phyloP scores from a whole-genome alignment of 2,113 vertebrate species.

The Bostrychus sinensis region DNA sequence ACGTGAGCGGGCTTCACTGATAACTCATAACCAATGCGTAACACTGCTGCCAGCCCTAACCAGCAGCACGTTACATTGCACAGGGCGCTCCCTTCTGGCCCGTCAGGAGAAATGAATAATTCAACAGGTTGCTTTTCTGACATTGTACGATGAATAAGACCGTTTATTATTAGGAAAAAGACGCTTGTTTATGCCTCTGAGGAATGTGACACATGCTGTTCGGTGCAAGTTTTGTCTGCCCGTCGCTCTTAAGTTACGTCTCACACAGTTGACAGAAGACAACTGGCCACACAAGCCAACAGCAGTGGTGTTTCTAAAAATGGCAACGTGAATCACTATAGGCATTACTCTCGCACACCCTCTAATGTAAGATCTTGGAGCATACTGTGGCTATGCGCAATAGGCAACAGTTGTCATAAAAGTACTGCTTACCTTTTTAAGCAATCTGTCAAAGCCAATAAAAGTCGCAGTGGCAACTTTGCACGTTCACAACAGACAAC shows the following conservation, averaged over 20 bases:
- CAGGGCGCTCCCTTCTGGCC: not conserved
- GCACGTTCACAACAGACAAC: not conserved
- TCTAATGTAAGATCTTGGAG: constrained; percentile 24
- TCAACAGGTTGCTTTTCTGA: constrained; percentile 2
- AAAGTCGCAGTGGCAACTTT: not conserved
- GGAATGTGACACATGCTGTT: not conserved
- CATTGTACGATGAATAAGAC: not conserved
- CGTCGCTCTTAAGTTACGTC: constrained; percentile 9
- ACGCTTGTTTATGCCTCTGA: constrained; percentile 7
- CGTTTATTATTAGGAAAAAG: not conserved
- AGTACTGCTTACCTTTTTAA: not conserved
- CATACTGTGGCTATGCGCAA: constrained; percentile 1
- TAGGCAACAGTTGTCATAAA: not conserved
- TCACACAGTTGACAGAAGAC: constrained; percentile 55
- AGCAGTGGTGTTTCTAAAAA: constrained; percentile 68
- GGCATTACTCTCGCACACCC: constrained; percentile 35
- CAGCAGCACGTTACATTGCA: constrained; percentile 20
- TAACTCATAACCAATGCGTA: constrained; percentile 6
- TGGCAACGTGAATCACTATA: constrained; percentile 56
- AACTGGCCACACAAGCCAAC: constrained; percentile 51
- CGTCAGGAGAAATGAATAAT: not conserved
- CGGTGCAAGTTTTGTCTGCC: constrained; percentile 24
- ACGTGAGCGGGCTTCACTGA: not conserved
- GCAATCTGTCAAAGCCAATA: not conserved
- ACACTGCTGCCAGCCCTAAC: not conserved